phyloP scores from a whole-genome alignment of 2,113 vertebrate genomes.

The Neolamprologus hecqui region DNA sequence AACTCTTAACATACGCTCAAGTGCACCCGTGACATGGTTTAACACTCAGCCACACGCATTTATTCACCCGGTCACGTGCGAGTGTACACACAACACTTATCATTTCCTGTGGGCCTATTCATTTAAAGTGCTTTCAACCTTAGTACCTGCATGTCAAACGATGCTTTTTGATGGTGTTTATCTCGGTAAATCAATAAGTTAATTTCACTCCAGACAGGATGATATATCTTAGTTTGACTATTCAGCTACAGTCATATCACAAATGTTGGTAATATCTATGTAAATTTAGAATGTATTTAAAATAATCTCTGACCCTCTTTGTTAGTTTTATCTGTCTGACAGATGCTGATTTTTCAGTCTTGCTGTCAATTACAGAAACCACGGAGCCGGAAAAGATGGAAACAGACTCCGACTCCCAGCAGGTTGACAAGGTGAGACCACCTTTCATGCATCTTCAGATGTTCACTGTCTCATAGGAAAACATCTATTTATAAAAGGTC shows the following conservation, averaged over 20 bases:
- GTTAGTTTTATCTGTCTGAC: background rate
- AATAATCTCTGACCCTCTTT: background rate
- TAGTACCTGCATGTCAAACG: background rate
- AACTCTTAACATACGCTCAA: background rate
- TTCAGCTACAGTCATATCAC: background rate
- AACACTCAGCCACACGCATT: background rate
- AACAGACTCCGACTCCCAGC: slow-evolving; percentile 80
- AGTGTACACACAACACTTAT: background rate
- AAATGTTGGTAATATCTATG: background rate
- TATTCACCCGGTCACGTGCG: background rate
- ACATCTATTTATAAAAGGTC: background rate
- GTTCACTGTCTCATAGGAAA: background rate
- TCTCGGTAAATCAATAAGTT: background rate
- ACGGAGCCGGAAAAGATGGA: slow-evolving; percentile 91
- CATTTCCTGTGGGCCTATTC: background rate
- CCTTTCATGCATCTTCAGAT: background rate
- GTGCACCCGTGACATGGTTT: slow-evolving; percentile 8
- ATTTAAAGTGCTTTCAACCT: background rate
- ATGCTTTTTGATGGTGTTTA: background rate
- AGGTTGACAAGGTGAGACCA: slow-evolving; percentile 81
- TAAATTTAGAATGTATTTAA: background rate
- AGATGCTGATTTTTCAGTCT: background rate
- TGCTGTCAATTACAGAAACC: slow-evolving; percentile 63
- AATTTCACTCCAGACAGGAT: background rate
- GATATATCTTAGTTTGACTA: background rate